A percentile compares a stretch with the other conserved stretches of the same genome.
phyloP scores from a whole-genome alignment of 2,888 invertebrate species.

The Mesochorus sp. region DNA sequence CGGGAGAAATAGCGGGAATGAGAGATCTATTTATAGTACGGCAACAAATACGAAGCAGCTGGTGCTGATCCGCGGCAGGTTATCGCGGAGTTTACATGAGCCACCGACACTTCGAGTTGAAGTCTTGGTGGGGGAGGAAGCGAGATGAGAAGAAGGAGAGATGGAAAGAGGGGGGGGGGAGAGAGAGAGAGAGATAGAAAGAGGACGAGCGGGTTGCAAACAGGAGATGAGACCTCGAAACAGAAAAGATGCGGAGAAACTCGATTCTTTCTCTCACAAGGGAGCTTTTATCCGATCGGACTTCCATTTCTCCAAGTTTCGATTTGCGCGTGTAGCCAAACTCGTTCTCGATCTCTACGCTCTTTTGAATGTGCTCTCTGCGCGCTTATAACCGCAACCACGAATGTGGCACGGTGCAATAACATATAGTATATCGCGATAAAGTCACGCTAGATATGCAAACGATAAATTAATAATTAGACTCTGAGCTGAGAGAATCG shows the following conservation, averaged over 20 bases:
- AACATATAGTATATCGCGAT: not conserved
- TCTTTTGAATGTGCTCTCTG: not conserved
- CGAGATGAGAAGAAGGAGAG: conserved; percentile 1
- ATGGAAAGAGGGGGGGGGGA: conserved; percentile 5
- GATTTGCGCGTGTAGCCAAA: conserved; percentile 18
- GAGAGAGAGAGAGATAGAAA: not conserved
- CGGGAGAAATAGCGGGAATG: conserved; percentile 56
- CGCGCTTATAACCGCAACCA: not conserved
- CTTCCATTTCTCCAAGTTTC: conserved; percentile 48
- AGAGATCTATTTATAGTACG: conserved; percentile 76
- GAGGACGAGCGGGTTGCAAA: not conserved
- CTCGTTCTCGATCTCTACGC: conserved; percentile 40
- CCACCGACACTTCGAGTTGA: conserved; percentile 58
- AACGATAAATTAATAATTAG: conserved; percentile 27
- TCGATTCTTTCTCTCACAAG: conserved; percentile 38
- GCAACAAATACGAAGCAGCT: conserved; percentile 80
- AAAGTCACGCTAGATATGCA: not conserved
- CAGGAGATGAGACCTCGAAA: conserved; percentile 25
- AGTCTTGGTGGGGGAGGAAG: conserved; percentile 14
- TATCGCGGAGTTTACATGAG: conserved; percentile 73
- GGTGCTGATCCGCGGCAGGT: conserved; percentile 79
- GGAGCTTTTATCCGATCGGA: conserved; percentile 52
- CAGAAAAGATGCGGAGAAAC: conserved; percentile 47
- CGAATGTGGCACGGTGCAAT: not conserved
- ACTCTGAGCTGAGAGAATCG: not conserved